Conservation (phyloP, 2,888 invertebrate genomes). For the Lasioglossum marginatum region DNA sequence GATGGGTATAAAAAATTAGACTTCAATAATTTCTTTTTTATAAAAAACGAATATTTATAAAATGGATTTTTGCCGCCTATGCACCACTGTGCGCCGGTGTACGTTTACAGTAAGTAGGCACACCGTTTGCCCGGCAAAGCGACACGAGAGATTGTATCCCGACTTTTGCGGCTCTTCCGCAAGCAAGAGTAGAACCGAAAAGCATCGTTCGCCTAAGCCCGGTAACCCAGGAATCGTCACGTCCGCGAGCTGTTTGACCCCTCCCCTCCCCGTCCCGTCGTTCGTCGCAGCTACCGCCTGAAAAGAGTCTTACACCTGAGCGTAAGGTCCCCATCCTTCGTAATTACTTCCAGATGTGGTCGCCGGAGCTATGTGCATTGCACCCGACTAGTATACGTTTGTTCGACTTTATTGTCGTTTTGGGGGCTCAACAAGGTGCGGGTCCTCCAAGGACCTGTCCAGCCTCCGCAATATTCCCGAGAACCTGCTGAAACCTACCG, state of each 20-base stretch:
- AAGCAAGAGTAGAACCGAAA: slow-evolving; percentile 53
- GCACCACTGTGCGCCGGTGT: slow-evolving; percentile 18
- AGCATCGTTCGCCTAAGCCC: slow-evolving; percentile 74
- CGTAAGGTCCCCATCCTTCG: slow-evolving; percentile 42
- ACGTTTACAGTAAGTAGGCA: slow-evolving; percentile 41
- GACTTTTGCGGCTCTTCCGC: slow-evolving; percentile 59
- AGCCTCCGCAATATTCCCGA: slow-evolving; percentile 26
- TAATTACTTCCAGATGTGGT: slow-evolving; percentile 81
- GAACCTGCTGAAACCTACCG: slow-evolving; percentile 21
- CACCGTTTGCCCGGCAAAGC: slow-evolving; percentile 17
- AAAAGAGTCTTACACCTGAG: slow-evolving; percentile 58
- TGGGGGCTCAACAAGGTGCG: slow-evolving; percentile 15
- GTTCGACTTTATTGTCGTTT: slow-evolving; percentile 55
- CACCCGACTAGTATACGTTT: slow-evolving; percentile 22
- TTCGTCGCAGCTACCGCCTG: slow-evolving; percentile 8
- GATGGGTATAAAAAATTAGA: too few relatives aligned
- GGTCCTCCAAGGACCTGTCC: slow-evolving; percentile 29
- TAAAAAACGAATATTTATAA: too few relatives aligned
- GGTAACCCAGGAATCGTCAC: slow-evolving; percentile 74
- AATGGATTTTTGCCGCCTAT: too few relatives aligned
- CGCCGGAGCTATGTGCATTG: neutral
- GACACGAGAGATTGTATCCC: slow-evolving; percentile 63
- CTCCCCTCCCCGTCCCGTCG: neutral
- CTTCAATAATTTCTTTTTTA: too few relatives aligned
- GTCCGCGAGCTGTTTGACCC: slow-evolving; percentile 53